Percentiles rank a stretch among this genome's conserved stretches.
Conservation (phyloP, 1,140 invertebrate genomes). For the Drosophila nikananu region DNA sequence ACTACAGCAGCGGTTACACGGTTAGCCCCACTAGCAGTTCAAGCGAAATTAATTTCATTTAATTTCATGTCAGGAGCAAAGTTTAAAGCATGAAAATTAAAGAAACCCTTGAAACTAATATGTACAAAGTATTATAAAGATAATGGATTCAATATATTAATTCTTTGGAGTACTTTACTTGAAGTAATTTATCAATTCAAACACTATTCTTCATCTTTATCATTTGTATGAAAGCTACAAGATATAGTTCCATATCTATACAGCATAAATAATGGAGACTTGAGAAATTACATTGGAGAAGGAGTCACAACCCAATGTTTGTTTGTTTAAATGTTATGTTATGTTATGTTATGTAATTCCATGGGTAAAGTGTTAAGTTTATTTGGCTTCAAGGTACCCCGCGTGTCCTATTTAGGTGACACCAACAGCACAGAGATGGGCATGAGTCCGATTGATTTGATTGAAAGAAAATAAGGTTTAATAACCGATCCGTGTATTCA, state of each 20-base stretch:
- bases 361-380: not conserved
- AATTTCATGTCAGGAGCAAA: not conserved
- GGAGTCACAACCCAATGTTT: not conserved
- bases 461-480: constrained; percentile 16
- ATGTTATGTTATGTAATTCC: not conserved
- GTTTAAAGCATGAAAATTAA: not conserved
- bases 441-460: constrained; percentile 15
- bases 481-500: constrained; percentile 38
- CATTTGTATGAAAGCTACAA: not conserved
- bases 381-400: not conserved
- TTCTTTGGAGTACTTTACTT: too few relatives aligned
- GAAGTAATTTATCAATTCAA: not conserved
- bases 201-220: not conserved
- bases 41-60: not conserved
- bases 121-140: too few relatives aligned
- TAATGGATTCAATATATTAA: too few relatives aligned
- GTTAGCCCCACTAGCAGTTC: not conserved
- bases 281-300: not conserved
- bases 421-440: not conserved
- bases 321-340: not conserved
- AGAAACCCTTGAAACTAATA: not conserved
- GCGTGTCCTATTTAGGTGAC: not conserved
- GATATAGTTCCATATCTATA: not conserved
- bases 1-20: constrained; percentile 1
- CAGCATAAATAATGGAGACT: not conserved